Conservation (phyloP, 2,113 vertebrate species). For the Tursiops truncatus region DNA sequence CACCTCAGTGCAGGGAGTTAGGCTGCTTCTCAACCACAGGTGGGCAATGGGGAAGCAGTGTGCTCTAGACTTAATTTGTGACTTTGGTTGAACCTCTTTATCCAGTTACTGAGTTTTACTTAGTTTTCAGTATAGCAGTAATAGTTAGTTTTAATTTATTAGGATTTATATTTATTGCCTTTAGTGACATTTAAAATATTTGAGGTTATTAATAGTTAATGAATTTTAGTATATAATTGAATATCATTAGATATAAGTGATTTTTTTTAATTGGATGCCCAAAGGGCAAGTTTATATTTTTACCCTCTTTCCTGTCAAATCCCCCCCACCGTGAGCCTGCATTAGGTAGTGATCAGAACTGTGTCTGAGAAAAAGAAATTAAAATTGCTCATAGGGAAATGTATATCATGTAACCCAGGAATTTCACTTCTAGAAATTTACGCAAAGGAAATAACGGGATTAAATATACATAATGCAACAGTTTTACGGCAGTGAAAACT, state of each 20-base stretch:
- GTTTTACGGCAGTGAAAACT: background rate
- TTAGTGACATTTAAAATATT: background rate
- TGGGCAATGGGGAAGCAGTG: too few relatives aligned
- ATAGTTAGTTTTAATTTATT: background rate
- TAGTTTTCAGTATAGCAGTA: constrained; percentile 1
- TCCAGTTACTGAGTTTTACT: background rate
- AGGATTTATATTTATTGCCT: background rate
- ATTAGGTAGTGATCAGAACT: background rate
- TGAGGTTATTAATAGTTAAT: background rate
- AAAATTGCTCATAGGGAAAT: background rate
- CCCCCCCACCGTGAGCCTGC: background rate
- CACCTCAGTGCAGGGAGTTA: background rate
- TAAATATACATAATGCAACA: background rate
- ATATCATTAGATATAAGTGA: background rate
- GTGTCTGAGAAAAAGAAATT: background rate
- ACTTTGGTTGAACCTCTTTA: background rate
- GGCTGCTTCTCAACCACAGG: background rate
- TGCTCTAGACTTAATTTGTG: background rate
- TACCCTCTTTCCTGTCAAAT: background rate
- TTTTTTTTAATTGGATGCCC: background rate
- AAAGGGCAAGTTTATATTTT: background rate
- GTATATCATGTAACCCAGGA: background rate
- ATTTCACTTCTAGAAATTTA: background rate
- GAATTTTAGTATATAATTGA: background rate
- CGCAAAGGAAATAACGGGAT: background rate